Conservation (phyloP, 2,888 invertebrate genomes). For the Ferdinandea cuprea region DNA sequence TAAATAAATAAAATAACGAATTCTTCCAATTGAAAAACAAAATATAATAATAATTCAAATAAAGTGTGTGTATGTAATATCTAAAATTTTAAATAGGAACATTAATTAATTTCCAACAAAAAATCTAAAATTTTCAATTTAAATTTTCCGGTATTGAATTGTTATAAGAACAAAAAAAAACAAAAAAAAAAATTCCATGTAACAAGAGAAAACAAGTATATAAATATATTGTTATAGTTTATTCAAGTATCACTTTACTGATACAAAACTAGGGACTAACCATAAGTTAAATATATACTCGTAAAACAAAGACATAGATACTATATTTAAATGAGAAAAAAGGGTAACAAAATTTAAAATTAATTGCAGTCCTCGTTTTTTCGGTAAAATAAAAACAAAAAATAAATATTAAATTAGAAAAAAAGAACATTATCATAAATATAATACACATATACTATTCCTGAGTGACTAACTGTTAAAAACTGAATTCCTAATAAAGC, state of each 20-base stretch:
- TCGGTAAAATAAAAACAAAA: not conserved
- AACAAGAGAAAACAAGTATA: not conserved
- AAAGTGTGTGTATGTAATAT: not conserved
- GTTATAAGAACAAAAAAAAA: not conserved
- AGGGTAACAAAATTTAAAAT: constrained; percentile 5
- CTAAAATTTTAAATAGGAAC: not conserved
- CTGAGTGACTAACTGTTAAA: constrained; percentile 17
- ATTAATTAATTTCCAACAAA: constrained; percentile 4
- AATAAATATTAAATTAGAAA: not conserved
- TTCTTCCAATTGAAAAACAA: constrained; percentile 2
- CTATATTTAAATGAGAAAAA: constrained; percentile 2
- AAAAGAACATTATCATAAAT: not conserved
- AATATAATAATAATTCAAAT: not conserved
- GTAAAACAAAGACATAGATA: not conserved
- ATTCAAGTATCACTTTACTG: constrained; percentile 20
- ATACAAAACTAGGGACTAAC: constrained; percentile 8
- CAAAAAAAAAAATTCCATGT: not conserved
- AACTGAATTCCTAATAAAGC: constrained; percentile 23
- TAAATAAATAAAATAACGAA: not conserved
- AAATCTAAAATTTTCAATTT: not conserved
- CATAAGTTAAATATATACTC: not conserved
- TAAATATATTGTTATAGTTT: constrained; percentile 4
- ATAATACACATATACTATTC: too few relatives aligned
- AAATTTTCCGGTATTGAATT: constrained; percentile 2
- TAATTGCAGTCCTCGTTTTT: constrained; percentile 6